phyloP scores from a whole-genome alignment of 1,140 invertebrate genomes.

The Mizuhopecten yessoensis region DNA sequence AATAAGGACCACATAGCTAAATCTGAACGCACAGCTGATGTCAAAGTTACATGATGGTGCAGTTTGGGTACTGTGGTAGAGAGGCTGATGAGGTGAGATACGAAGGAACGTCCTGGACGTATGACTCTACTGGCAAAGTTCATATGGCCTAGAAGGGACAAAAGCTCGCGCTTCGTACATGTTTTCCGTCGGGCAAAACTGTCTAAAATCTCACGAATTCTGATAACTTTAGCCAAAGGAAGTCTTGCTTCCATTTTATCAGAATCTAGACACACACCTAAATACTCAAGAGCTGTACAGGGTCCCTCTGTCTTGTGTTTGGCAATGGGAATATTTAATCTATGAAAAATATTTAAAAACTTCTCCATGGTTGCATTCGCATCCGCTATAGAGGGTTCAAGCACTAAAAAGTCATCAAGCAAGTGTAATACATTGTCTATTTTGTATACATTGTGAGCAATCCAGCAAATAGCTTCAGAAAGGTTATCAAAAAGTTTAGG shows the following conservation, averaged over 20 bases:
- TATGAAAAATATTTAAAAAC: too few relatives aligned
- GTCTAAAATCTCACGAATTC: constrained; percentile 45
- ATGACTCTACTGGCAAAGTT: constrained; percentile 54
- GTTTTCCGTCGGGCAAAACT: constrained; percentile 18
- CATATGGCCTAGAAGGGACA: constrained; percentile 50
- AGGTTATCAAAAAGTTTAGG: too few relatives aligned
- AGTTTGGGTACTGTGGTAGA: constrained; percentile 26
- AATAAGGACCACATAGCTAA: constrained; percentile 55
- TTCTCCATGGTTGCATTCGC: constrained; percentile 21
- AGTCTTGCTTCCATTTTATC: constrained; percentile 52
- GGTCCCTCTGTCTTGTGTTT: constrained; percentile 53
- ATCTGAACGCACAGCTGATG: constrained; percentile 41
- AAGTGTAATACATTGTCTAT: constrained; percentile 44
- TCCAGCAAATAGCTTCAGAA: neutral
- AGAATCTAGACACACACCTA: constrained; percentile 40
- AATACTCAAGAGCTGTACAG: constrained; percentile 41
- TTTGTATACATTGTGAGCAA: too few relatives aligned
- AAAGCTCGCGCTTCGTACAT: constrained; percentile 53
- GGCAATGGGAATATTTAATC: constrained; percentile 33
- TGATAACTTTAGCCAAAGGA: constrained; percentile 42
- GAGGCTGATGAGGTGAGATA: constrained; percentile 46
- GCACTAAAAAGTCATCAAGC: constrained; percentile 49
- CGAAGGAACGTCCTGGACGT: constrained; percentile 51
- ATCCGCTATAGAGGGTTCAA: neutral
- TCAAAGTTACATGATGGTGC: constrained; percentile 49